A percentile compares a stretch with the other conserved stretches of the same genome.
Evolutionary conservation across 2,113 vertebrate genomes (phyloP).

Genomic region (Psilopogon haemacephalus): DNA sequence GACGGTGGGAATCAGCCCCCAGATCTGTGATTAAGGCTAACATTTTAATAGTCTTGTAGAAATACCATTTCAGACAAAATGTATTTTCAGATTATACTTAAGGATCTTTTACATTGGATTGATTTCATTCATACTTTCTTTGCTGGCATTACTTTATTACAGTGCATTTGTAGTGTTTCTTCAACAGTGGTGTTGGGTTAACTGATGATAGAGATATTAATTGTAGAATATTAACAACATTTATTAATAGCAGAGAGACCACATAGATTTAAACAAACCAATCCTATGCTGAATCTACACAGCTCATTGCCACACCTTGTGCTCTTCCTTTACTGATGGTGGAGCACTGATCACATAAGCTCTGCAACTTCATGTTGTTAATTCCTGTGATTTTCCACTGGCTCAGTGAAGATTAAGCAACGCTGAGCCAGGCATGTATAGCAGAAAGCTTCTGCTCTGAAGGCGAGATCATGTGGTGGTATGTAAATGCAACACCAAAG

Average conservation of each 20-base stretch:
- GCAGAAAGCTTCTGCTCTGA: not conserved
- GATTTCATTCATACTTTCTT: not conserved
- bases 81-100: not conserved
- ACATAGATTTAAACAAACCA: not conserved
- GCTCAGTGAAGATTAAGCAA: not conserved
- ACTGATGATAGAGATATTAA: not conserved
- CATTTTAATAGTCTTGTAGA: not conserved
- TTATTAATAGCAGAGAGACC: not conserved
- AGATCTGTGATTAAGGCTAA: not conserved
- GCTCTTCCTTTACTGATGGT: not conserved
- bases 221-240: not conserved
- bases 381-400: not conserved
- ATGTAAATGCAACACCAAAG: not conserved
- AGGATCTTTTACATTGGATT: not conserved
- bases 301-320: not conserved
- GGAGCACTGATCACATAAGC: not conserved
- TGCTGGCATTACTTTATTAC: not conserved
- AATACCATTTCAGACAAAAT: not conserved
- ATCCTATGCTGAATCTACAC: not conserved
- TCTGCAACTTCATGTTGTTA: not conserved
- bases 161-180: not conserved
- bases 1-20: not conserved
- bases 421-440: not conserved
- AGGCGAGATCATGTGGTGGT: not conserved
- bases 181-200: not conserved